Evolutionary conservation across 2,888 invertebrate species (phyloP), one percentile per base, ranked within the genome.

Genomic region (Andrena bicolor): DNA sequence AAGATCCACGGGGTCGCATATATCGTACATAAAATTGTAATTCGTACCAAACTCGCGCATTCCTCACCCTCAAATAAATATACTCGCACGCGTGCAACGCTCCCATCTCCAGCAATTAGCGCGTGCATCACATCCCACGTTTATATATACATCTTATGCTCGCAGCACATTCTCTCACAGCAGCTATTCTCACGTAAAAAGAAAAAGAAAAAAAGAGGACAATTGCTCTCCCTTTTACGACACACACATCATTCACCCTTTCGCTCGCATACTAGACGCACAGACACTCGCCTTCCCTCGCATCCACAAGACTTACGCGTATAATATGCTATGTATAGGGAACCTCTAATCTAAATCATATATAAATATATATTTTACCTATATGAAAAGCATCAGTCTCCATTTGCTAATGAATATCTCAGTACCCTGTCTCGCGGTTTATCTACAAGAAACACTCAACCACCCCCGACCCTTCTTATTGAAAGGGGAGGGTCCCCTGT

Each of bases 321-420:
- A 90, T 87, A 89, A 90, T 89, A 90, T 84, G 86, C 85, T 88
- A 89, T 70, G 48, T 70, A 70, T 91, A 88, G 84, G 90, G 90
- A 90, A 90, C 86, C 79, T 89, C 90, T 92, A 92, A 90, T 89
- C 92, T 93, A 93, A 91, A 91, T 92, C 88, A 90, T 92, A 91
- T 91, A 93, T 91, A 93, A 93, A 93, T 93, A 93, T 93, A 93
- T 93, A 93, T 93, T 93, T 93, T 90, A 93, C 93, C 92, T 93
- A 93, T 93, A 93, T 93, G 93, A 93, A 93, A 93, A 93, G 93
- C 93, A 90, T 93, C 93, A 93, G 93, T 93, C 93, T 93, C 93
- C 90, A 91, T 89, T 86, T 91, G 91, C 91, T 89, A 88, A 89
- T 84, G 86, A 88, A 82, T 86, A 79, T 90, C 90, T 86, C 87